Conservation (phyloP, 1,140 invertebrate species). For the Drosophila sechellia region DNA sequence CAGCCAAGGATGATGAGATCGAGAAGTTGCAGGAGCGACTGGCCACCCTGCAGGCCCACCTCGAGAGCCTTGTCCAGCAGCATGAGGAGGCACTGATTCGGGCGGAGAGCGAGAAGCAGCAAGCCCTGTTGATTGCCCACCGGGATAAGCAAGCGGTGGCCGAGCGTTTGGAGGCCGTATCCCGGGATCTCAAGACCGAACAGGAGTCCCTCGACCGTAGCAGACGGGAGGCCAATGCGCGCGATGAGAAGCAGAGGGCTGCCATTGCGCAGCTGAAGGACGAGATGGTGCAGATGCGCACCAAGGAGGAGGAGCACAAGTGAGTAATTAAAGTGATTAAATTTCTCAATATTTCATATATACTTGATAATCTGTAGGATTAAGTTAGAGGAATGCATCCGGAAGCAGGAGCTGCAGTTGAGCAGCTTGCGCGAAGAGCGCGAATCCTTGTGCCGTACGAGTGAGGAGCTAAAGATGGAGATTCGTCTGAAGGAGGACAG, state of each 20-base stretch:
- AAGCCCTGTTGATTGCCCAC: constrained; percentile 93
- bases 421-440: constrained; percentile 90
- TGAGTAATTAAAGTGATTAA: constrained; percentile 74
- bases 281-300: constrained; percentile 89
- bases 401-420: constrained; percentile 88
- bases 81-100: constrained; percentile 93
- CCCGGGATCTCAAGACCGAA: constrained; percentile 90
- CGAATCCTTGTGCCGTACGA: constrained; percentile 88
- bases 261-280: constrained; percentile 90
- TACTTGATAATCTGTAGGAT: constrained; percentile 38
- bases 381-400: constrained; percentile 89
- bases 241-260: constrained; percentile 90
- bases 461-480: constrained; percentile 91
- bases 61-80: constrained; percentile 92
- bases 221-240: constrained; percentile 88
- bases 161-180: constrained; percentile 89
- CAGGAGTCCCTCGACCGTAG: constrained; percentile 88
- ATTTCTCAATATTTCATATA: not conserved
- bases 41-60: constrained; percentile 89
- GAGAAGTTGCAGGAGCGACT: constrained; percentile 89
- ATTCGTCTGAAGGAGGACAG: constrained; percentile 91
- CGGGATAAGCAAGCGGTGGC: constrained; percentile 93
- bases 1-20: constrained; percentile 91
- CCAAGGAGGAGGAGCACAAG: constrained; percentile 89
- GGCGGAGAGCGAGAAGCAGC: constrained; percentile 95